Conservation (phyloP, 35 echinoderm and acorn worm species). For the Holothuria glaberrima region DNA sequence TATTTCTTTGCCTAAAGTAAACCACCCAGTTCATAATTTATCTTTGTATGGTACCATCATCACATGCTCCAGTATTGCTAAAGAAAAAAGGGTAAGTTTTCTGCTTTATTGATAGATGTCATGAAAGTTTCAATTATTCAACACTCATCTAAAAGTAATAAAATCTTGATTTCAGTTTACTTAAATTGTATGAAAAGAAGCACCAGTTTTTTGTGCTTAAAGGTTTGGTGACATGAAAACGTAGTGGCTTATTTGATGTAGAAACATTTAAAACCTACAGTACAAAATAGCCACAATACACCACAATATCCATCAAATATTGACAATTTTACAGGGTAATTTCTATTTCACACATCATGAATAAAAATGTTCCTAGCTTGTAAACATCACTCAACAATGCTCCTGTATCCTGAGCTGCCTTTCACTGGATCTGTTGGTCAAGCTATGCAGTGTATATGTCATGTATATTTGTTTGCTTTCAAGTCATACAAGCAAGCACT, state of each 20-base stretch:
- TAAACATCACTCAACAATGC: constrained; percentile 44
- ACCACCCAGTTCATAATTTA: constrained; percentile 83
- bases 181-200: too few relatives aligned
- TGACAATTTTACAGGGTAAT: too few relatives aligned
- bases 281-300: too few relatives aligned
- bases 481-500: neutral
- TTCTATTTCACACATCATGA: too few relatives aligned
- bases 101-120: neutral
- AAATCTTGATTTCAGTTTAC: too few relatives aligned
- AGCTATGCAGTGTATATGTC: neutral
- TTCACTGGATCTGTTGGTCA: neutral
- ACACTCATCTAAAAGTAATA: too few relatives aligned
- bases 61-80: constrained; percentile 93
- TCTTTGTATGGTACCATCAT: constrained; percentile 70
- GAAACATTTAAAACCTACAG: too few relatives aligned
- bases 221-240: too few relatives aligned
- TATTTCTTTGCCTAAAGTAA: constrained; percentile 71
- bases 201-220: too few relatives aligned
- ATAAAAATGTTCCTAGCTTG: too few relatives aligned
- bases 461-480: constrained; percentile 4
- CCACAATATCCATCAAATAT: too few relatives aligned
- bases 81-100: constrained; percentile 73
- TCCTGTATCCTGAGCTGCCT: neutral
- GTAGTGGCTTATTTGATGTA: neutral
- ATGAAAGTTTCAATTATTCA: neutral